Percentiles rank a stretch among this genome's conserved stretches.
phyloP scores from a whole-genome alignment of 2,797 vertebrate species.

The Acanthurus tractus region DNA sequence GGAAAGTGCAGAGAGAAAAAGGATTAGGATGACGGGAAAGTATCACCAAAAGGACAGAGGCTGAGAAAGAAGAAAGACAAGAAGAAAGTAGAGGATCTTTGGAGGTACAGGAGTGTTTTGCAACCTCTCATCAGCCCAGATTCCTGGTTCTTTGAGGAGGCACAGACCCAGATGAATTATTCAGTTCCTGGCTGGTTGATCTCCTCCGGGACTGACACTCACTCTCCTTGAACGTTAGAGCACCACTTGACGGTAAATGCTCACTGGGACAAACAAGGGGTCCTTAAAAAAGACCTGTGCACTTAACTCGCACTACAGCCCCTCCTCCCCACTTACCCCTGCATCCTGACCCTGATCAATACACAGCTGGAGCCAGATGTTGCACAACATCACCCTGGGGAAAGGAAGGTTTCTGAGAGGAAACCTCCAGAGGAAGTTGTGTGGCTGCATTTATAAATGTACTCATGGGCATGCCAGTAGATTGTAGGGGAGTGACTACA shows the following conservation, averaged over 20 bases:
- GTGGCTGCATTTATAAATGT: constrained; percentile 67
- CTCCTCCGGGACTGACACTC: constrained; percentile 61
- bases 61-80: constrained; percentile 20
- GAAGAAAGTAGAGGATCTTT: constrained; percentile 34
- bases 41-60: neutral
- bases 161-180: constrained; percentile 80
- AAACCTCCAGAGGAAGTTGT: constrained; percentile 68
- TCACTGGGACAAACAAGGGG: constrained; percentile 77
- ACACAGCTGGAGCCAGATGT: constrained; percentile 75
- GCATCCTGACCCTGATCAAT: constrained; percentile 79
- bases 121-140: constrained; percentile 60
- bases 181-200: constrained; percentile 72
- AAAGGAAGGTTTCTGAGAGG: constrained; percentile 54
- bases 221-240: constrained; percentile 68
- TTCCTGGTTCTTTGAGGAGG: constrained; percentile 63
- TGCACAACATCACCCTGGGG: constrained; percentile 71
- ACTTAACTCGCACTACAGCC: constrained; percentile 69
- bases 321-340: constrained; percentile 20
- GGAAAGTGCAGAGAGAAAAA: neutral
- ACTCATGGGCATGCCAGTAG: constrained; percentile 43
- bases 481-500: constrained; percentile 31
- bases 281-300: constrained; percentile 76
- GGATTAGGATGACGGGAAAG: neutral
- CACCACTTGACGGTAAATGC: constrained; percentile 80
- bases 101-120: constrained; percentile 46